A percentile compares a stretch with the other conserved stretches of the same genome.
These are phyloP conservation scores for Anguilla anguilla DNA, from an alignment of 2,797 vertebrate genomes.

Conservation along the genomic window DNA sequence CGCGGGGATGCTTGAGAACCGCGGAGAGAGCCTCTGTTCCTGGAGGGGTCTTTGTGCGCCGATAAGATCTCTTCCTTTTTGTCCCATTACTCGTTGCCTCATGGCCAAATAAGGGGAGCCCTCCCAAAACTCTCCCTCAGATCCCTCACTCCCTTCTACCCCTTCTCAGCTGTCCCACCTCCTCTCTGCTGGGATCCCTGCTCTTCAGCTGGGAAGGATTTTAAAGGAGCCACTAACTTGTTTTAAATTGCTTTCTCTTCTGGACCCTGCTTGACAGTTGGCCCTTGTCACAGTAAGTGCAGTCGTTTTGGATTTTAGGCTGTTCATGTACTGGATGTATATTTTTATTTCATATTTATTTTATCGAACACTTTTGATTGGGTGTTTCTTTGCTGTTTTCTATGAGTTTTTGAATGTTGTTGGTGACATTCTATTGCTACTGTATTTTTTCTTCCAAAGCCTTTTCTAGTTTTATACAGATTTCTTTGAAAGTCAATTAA, in stretches of 20 bases:
- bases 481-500: not conserved
- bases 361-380: not conserved
- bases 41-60: constrained; percentile 29
- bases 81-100: constrained; percentile 51
- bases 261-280: constrained; percentile 4
- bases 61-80: constrained; percentile 65
- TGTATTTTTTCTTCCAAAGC: not conserved
- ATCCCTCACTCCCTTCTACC: constrained; percentile 11
- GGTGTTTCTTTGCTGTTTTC: not conserved
- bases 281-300: constrained; percentile 23
- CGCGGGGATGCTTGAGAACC: not conserved
- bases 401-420: not conserved
- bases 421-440: not conserved
- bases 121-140: constrained; percentile 41
- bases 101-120: constrained; percentile 76
- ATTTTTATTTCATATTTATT: not conserved
- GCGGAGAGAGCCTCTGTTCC: constrained; percentile 18
- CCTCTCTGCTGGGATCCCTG: constrained; percentile 5
- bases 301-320: not conserved
- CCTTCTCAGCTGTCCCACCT: constrained; percentile 20
- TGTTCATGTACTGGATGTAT: not conserved
- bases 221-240: constrained; percentile 20
- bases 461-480: not conserved
- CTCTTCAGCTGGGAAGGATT: constrained; percentile 23
- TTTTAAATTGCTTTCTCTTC: constrained; percentile 5